Conservation (phyloP, 2,888 invertebrate genomes). For the Drosophila paracracens region DNA sequence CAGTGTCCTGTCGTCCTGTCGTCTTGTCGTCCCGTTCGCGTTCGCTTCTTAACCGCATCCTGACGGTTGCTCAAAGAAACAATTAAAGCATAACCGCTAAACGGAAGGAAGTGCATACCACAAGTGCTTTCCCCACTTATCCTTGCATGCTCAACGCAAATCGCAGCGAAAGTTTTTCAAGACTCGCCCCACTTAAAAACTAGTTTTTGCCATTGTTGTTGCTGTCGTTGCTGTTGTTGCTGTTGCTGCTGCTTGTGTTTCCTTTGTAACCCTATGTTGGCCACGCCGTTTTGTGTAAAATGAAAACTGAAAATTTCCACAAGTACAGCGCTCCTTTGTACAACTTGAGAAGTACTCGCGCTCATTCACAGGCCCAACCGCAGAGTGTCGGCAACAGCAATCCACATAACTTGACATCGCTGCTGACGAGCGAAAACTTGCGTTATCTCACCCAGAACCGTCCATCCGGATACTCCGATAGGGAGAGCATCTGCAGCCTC, state of each 20-base stretch:
- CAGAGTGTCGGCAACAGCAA: slow-evolving; percentile 56
- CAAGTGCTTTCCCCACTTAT: slow-evolving; percentile 56
- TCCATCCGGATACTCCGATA: slow-evolving; percentile 76
- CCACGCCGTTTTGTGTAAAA: slow-evolving; percentile 66
- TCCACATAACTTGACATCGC: slow-evolving; percentile 44
- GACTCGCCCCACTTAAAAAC: slow-evolving; percentile 40
- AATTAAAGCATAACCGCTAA: slow-evolving; percentile 71
- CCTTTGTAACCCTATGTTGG: slow-evolving; percentile 39
- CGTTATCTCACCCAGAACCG: slow-evolving; percentile 58
- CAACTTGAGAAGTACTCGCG: slow-evolving; percentile 78
- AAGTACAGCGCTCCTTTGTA: slow-evolving; percentile 80
- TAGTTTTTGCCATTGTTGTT: slow-evolving; percentile 15
- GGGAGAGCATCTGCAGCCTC: slow-evolving; percentile 80
- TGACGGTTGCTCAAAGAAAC: slow-evolving; percentile 61
- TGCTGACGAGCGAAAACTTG: slow-evolving; percentile 71
- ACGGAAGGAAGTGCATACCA: slow-evolving; percentile 75
- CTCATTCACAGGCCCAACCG: slow-evolving; percentile 72
- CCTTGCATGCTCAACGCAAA: slow-evolving; percentile 60
- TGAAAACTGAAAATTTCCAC: slow-evolving; percentile 83
- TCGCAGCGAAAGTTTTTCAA: slow-evolving; percentile 58
- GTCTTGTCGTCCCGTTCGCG: slow-evolving; percentile 25
- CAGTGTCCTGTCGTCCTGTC: slow-evolving; percentile 51
- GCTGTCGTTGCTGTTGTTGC: not conserved
- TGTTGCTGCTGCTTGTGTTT: slow-evolving; percentile 9
- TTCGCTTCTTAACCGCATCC: slow-evolving; percentile 33